Conservation (phyloP, 2,888 invertebrate species). For the Chrysopilus asiliformis region DNA sequence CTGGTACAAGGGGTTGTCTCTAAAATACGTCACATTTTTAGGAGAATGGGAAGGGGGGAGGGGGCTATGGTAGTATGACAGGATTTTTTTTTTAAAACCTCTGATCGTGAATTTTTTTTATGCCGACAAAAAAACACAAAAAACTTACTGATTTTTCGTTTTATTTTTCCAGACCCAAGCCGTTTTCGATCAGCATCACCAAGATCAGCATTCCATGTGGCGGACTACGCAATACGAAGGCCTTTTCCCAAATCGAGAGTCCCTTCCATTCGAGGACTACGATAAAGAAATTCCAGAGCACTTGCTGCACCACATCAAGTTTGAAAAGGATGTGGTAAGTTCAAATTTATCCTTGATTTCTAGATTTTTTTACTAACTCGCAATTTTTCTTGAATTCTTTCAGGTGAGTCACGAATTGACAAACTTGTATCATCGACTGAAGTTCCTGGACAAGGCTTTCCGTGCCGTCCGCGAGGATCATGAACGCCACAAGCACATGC, state of each 20-base stretch:
- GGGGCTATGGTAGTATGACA: no score
- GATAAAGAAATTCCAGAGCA: conserved; percentile 5
- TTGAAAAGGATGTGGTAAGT: no score
- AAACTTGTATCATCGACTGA: neutral
- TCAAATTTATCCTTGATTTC: no score
- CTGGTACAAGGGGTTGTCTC: no score
- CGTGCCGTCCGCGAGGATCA: conserved; percentile 1
- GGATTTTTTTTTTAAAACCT: no score
- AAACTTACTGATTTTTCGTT: neutral
- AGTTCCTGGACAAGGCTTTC: neutral
- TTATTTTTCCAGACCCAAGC: conserved; percentile 7
- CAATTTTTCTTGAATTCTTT: no score
- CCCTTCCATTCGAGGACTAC: conserved; percentile 7
- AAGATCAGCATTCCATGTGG: conserved; percentile 6
- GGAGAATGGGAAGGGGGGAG: no score
- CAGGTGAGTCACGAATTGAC: no score
- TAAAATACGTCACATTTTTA: no score
- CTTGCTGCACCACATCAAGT: no score
- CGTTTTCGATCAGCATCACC: conserved; percentile 6
- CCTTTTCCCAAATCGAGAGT: conserved; percentile 7
- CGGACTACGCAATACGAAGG: conserved; percentile 3
- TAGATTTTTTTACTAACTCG: no score
- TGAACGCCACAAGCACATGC: neutral
- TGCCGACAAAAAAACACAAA: neutral
- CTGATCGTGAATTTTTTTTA: no score